Conservation (phyloP, 2,888 invertebrate genomes). For the Apotomis capreana region DNA sequence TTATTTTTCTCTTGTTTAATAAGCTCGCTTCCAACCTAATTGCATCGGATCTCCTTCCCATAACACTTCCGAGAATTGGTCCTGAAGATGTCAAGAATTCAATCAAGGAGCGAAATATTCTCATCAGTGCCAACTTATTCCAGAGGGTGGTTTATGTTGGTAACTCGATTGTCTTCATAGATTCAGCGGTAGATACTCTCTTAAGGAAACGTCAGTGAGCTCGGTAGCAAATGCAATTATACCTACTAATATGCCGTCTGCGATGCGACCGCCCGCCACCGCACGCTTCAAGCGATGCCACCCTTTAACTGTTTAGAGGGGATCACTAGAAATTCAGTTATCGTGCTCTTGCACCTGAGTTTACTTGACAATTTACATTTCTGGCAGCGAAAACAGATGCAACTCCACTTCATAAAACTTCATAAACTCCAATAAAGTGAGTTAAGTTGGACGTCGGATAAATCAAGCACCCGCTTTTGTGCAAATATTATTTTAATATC, state of each 20-base stretch:
- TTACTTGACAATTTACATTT: constrained; percentile 54
- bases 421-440: not conserved
- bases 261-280: constrained; percentile 66
- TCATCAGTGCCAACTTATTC: constrained; percentile 76
- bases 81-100: constrained; percentile 56
- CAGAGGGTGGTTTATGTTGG: constrained; percentile 76
- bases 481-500: constrained; percentile 38
- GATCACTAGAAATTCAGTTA: constrained; percentile 71
- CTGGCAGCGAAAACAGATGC: constrained; percentile 33
- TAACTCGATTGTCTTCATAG: constrained; percentile 80
- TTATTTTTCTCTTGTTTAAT: constrained; percentile 25
- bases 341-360: constrained; percentile 65
- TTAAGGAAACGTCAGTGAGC: constrained; percentile 77
- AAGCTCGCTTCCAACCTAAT: constrained; percentile 26
- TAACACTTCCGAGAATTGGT: constrained; percentile 43
- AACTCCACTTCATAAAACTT: constrained; percentile 30
- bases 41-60: constrained; percentile 30
- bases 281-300: constrained; percentile 64
- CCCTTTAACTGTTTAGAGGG: constrained; percentile 70
- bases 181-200: constrained; percentile 70
- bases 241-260: constrained; percentile 80
- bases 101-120: constrained; percentile 73
- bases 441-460: constrained; percentile 16
- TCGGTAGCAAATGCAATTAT: constrained; percentile 82
- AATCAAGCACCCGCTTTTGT: constrained; percentile 17